These are phyloP conservation scores for Cetoscarus ocellatus DNA, from an alignment of 2,797 vertebrate species.

Conservation along the genomic window DNA sequence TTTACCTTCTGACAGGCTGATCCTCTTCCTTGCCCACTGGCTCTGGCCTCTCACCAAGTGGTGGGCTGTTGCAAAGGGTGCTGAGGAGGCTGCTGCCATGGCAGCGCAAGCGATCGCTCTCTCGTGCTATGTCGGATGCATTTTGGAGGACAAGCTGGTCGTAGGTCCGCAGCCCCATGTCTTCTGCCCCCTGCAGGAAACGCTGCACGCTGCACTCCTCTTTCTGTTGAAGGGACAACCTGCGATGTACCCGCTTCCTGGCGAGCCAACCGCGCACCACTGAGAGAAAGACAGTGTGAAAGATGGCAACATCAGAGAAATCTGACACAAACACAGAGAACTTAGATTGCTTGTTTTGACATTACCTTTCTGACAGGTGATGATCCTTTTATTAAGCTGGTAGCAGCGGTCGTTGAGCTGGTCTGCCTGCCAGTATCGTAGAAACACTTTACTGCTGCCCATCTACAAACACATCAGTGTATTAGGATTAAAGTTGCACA, in stretches of 20 bases:
- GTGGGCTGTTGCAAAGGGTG: conserved; percentile 76
- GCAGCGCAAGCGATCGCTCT: conserved; percentile 92
- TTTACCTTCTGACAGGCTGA: conserved; percentile 87
- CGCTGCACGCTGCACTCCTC: conserved; percentile 85
- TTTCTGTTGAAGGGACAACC: conserved; percentile 82
- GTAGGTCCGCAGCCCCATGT: conserved; percentile 95
- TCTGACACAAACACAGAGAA: conserved; percentile 1
- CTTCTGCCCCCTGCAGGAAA: conserved; percentile 97
- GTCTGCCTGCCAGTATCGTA: conserved; percentile 95
- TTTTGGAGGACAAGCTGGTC: conserved; percentile 99
- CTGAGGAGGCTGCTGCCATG: conserved; percentile 83
- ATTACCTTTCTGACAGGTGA: conserved; percentile 97
- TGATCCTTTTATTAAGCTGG: conserved; percentile 91
- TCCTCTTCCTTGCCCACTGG: conserved; percentile 86
- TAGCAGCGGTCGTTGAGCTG: conserved; percentile 93
- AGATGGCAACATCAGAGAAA: conserved; percentile 15
- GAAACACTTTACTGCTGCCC: conserved; percentile 92
- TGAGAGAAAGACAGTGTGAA: conserved; percentile 56
- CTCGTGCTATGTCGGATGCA: conserved; percentile 86
- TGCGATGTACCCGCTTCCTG: conserved; percentile 83
- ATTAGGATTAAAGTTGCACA: background rate
- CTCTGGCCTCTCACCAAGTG: conserved; percentile 86
- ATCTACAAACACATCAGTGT: conserved; percentile 82
- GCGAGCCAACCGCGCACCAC: conserved; percentile 94
- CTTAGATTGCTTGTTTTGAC: conserved; percentile 3